A percentile compares a stretch with the other conserved stretches of the same genome.
phyloP scores from a whole-genome alignment of 2,888 invertebrate genomes.

The Nasonia oneida region DNA sequence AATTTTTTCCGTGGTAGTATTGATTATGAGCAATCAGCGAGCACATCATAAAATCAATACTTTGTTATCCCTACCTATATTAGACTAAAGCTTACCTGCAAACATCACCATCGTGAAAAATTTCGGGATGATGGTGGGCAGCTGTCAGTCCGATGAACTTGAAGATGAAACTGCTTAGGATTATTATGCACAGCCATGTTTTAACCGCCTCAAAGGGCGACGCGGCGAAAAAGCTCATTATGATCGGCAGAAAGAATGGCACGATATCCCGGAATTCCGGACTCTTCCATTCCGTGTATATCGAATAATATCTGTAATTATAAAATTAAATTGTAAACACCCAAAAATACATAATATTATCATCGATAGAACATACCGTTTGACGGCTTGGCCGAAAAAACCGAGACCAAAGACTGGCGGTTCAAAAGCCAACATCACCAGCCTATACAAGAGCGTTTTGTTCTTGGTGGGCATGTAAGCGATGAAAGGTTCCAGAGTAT shows the following conservation, averaged over 20 bases:
- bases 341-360: not conserved
- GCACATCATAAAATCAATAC: too few relatives aligned
- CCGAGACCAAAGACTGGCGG: slow-evolving; percentile 79
- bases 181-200: slow-evolving; percentile 82
- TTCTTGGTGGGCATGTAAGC: slow-evolving; percentile 82
- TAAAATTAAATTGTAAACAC: not conserved
- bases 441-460: slow-evolving; percentile 80
- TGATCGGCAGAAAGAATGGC: slow-evolving; percentile 78
- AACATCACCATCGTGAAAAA: slow-evolving; percentile 89
- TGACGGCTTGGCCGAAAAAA: slow-evolving; percentile 77
- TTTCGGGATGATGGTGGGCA: slow-evolving; percentile 89
- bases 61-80: too few relatives aligned
- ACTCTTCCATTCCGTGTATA: slow-evolving; percentile 61
- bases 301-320: slow-evolving; percentile 68
- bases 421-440: slow-evolving; percentile 81
- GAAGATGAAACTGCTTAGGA: slow-evolving; percentile 83
- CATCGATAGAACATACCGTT: slow-evolving; percentile 76
- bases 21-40: not conserved
- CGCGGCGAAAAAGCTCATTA: slow-evolving; percentile 77
- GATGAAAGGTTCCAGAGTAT: slow-evolving; percentile 84
- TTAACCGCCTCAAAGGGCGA: slow-evolving; percentile 76
- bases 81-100: slow-evolving; percentile 79
- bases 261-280: slow-evolving; percentile 71
- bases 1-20: not conserved
- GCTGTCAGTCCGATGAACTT: slow-evolving; percentile 85